phyloP scores from a whole-genome alignment of 2,113 vertebrate species.

The Archocentrus centrarchus region DNA sequence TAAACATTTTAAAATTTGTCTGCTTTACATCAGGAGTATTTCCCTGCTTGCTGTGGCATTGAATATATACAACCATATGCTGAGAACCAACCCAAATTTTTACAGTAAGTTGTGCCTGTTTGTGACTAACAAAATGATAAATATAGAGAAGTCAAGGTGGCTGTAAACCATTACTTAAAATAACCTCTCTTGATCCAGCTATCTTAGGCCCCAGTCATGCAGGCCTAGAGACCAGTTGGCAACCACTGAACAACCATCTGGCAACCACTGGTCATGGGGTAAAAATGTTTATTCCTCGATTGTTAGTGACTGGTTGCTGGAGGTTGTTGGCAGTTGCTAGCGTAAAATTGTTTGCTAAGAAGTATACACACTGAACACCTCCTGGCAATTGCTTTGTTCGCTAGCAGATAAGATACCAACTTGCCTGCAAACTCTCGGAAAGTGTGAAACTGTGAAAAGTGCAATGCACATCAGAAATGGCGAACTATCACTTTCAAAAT shows the following conservation, averaged over 20 bases:
- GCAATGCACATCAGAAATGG: neutral
- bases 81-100: neutral
- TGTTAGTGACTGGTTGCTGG: neutral
- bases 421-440: neutral
- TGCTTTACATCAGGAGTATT: neutral
- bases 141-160: neutral
- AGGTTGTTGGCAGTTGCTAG: neutral
- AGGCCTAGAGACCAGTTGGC: neutral
- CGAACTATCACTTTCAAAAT: neutral
- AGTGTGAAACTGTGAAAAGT: neutral
- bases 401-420: neutral
- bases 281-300: neutral
- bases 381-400: neutral
- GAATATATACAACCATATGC: neutral
- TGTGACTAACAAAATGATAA: neutral
- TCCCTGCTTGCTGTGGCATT: conserved; percentile 1
- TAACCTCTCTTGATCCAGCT: neutral
- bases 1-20: neutral
- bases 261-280: neutral
- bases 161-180: neutral
- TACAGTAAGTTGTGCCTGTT: neutral
- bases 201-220: neutral
- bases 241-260: neutral
- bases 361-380: neutral
- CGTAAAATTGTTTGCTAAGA: neutral